Evolutionary conservation across 2,888 invertebrate species (phyloP).

Genomic region (Patella pellucida): DNA sequence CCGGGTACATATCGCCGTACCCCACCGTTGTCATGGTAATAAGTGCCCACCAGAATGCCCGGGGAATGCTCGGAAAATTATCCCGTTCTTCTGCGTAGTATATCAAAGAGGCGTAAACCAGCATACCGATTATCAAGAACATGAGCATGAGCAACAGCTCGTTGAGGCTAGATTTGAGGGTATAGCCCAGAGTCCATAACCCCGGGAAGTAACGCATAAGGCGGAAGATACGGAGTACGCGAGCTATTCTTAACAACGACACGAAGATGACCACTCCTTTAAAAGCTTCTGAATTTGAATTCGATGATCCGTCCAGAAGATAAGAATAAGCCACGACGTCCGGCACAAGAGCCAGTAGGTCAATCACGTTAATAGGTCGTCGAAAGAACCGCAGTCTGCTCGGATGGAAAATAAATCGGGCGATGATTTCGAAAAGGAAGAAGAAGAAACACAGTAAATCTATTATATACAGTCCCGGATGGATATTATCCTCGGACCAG

Average conservation of each 20-base stretch:
- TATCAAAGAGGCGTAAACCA: constrained; percentile 63
- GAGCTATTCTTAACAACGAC: constrained; percentile 50
- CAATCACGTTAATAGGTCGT: constrained; percentile 38
- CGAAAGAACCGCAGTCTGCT: constrained; percentile 40
- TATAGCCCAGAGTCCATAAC: constrained; percentile 63
- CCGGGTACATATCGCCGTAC: constrained; percentile 64
- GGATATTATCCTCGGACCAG: constrained; percentile 8
- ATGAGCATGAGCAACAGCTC: constrained; percentile 61
- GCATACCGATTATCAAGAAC: constrained; percentile 61
- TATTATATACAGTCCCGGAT: constrained; percentile 44
- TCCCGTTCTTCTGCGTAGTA: constrained; percentile 58
- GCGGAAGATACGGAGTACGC: constrained; percentile 60
- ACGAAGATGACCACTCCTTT: constrained; percentile 44
- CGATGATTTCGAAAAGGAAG: constrained; percentile 58
- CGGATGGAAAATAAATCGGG: constrained; percentile 49
- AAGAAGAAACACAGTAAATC: constrained; percentile 52
- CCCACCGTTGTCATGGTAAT: constrained; percentile 68
- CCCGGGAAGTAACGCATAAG: constrained; percentile 61
- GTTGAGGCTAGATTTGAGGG: constrained; percentile 59
- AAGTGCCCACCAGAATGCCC: constrained; percentile 65
- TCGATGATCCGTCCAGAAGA: constrained; percentile 32
- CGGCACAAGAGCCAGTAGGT: constrained; percentile 33
- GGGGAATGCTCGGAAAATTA: constrained; percentile 56
- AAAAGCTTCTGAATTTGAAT: constrained; percentile 27
- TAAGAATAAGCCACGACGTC: constrained; percentile 29